Evolutionary conservation across 2,113 vertebrate species (phyloP).

Genomic region (Cyanoderma ruficeps): DNA sequence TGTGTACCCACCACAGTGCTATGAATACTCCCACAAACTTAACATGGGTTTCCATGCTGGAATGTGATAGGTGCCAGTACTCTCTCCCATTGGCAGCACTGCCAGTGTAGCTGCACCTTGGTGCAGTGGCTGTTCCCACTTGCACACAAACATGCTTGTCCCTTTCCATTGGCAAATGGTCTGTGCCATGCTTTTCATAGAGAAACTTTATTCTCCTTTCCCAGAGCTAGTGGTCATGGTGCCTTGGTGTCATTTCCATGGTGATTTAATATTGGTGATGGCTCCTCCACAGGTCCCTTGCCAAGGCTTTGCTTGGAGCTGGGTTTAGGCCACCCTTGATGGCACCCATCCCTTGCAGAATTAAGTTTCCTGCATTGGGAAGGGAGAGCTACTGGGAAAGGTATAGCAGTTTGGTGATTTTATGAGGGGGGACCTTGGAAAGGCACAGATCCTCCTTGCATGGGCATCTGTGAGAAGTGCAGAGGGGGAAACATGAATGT

Average conservation of each 20-base stretch:
- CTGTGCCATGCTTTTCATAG: not conserved
- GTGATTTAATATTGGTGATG: not conserved
- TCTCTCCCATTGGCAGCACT: not conserved
- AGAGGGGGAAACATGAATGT: not conserved
- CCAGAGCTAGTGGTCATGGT: not conserved
- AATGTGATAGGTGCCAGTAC: not conserved
- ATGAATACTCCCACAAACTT: not conserved
- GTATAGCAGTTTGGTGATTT: not conserved
- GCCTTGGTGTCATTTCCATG: not conserved
- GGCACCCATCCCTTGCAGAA: not conserved
- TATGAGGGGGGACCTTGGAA: not conserved
- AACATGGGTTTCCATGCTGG: not conserved
- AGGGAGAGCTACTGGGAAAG: not conserved
- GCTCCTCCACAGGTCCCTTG: not conserved
- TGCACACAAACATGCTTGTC: rapidly evolving
- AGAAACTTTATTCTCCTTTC: not conserved
- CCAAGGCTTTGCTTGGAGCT: not conserved
- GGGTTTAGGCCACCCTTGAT: not conserved
- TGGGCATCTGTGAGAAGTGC: not conserved
- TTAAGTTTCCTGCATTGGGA: not conserved
- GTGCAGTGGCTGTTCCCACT: not conserved
- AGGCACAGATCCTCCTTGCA: not conserved
- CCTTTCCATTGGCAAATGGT: not conserved
- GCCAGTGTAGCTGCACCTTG: not conserved
- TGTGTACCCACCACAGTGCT: not conserved